Evolutionary conservation across 1,140 invertebrate species (phyloP).

Genomic region (Magallana gigas): DNA sequence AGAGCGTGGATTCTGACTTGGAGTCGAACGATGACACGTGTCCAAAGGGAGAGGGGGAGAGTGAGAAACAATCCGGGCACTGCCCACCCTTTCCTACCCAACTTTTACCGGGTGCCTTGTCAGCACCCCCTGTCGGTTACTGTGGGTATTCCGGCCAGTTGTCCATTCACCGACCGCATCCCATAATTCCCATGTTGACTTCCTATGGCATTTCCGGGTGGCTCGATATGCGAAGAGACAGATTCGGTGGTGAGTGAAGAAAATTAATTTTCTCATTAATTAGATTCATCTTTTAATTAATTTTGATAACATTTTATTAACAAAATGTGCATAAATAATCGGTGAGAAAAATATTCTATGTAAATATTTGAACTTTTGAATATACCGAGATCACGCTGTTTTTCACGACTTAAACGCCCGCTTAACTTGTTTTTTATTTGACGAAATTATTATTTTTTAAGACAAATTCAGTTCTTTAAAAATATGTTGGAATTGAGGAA

Average conservation of each 20-base stretch:
- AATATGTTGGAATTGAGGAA: too few species aligned
- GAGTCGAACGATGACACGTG: slow-evolving; percentile 17
- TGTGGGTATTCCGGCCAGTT: slow-evolving; percentile 51
- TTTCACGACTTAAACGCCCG: too few species aligned
- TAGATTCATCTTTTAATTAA: too few species aligned
- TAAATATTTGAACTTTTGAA: too few species aligned
- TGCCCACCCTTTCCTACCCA: slow-evolving; percentile 40
- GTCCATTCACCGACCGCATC: slow-evolving; percentile 63
- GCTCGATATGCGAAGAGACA: slow-evolving; percentile 64
- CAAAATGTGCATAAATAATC: too few species aligned
- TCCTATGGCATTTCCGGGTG: slow-evolving; percentile 64
- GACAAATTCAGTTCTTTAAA: too few species aligned
- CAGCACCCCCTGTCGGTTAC: slow-evolving; percentile 56
- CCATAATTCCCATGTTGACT: slow-evolving; percentile 63
- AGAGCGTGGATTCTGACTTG: slow-evolving; percentile 2
- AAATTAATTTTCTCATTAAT: background rate
- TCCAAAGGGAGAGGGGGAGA: background rate
- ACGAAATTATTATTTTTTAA: too few species aligned
- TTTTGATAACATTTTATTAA: too few species aligned
- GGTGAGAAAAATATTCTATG: too few species aligned
- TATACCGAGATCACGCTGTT: too few species aligned
- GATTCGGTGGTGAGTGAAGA: slow-evolving; percentile 62
- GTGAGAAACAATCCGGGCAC: slow-evolving; percentile 35
- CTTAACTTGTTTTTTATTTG: too few species aligned
- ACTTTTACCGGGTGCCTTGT: slow-evolving; percentile 42